Percentiles rank a stretch among this genome's conserved stretches.
Conservation (phyloP, 2,888 invertebrate species). For the Platerodrilus igneus region DNA sequence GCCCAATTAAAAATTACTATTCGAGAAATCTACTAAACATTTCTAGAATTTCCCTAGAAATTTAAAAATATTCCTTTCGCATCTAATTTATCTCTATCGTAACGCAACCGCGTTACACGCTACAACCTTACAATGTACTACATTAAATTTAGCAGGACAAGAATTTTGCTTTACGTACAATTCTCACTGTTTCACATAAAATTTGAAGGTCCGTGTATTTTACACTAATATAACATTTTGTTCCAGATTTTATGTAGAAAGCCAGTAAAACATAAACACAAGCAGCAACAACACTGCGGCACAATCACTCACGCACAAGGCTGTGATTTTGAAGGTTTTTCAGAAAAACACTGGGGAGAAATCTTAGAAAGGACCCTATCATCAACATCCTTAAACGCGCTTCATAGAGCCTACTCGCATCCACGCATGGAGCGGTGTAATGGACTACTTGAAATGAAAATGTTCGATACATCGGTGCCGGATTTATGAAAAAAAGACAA, state of each 20-base stretch:
- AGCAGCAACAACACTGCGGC: constrained; percentile 35
- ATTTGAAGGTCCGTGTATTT: too few species aligned
- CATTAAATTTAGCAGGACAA: too few species aligned
- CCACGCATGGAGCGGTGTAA: constrained; percentile 42
- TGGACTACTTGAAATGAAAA: constrained; percentile 43
- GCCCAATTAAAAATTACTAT: too few species aligned
- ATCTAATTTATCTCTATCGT: too few species aligned
- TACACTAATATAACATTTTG: background rate
- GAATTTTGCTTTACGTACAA: too few species aligned
- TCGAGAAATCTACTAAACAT: too few species aligned
- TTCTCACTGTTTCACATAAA: too few species aligned
- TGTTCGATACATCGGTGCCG: constrained; percentile 43
- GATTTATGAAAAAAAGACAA: constrained; percentile 49
- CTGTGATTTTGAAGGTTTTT: constrained; percentile 52
- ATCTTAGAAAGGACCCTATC: constrained; percentile 74
- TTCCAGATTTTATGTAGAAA: constrained; percentile 41
- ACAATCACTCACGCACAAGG: constrained; percentile 44
- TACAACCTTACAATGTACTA: too few species aligned
- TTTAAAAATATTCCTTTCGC: too few species aligned
- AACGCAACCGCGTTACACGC: too few species aligned
- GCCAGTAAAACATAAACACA: constrained; percentile 32
- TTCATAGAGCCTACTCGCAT: constrained; percentile 40
- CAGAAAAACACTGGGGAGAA: constrained; percentile 59
- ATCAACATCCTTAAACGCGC: constrained; percentile 67
- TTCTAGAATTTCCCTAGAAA: too few species aligned